A percentile compares a stretch with the other conserved stretches of the same genome.
Evolutionary conservation across 2,888 invertebrate genomes (phyloP).

Genomic region (Zhuqinia jingwanae): DNA sequence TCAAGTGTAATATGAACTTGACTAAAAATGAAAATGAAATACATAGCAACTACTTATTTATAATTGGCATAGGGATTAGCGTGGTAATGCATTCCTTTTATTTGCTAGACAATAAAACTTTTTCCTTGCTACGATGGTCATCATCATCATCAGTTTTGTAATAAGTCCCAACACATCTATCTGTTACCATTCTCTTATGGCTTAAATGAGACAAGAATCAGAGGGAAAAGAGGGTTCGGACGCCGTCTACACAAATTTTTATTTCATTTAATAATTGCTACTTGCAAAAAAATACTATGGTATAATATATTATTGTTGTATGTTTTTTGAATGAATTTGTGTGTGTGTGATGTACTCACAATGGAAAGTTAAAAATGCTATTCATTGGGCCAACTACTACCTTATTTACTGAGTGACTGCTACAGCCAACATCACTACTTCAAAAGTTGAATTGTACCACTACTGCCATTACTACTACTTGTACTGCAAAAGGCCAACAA

Average conservation of each 20-base stretch:
- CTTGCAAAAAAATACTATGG: constrained; percentile 38
- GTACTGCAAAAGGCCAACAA: too few relatives aligned
- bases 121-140: neutral
- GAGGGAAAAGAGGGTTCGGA: neutral
- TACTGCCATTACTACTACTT: too few relatives aligned
- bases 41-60: too few relatives aligned
- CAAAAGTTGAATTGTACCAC: too few relatives aligned
- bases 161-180: neutral
- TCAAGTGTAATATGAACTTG: too few relatives aligned
- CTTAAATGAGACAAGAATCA: neutral
- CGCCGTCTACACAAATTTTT: too few relatives aligned
- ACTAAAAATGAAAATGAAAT: too few relatives aligned
- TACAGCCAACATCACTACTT: too few relatives aligned
- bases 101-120: neutral
- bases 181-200: neutral
- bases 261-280: constrained; percentile 62
- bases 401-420: constrained; percentile 57
- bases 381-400: constrained; percentile 61
- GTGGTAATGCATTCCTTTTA: neutral
- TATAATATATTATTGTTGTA: constrained; percentile 46
- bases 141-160: neutral
- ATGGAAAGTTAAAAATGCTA: constrained; percentile 56
- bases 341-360: constrained; percentile 45
- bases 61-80: too few relatives aligned
- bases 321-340: constrained; percentile 41